Conservation (phyloP, 2,888 invertebrate species). For the Auanema sp. region DNA sequence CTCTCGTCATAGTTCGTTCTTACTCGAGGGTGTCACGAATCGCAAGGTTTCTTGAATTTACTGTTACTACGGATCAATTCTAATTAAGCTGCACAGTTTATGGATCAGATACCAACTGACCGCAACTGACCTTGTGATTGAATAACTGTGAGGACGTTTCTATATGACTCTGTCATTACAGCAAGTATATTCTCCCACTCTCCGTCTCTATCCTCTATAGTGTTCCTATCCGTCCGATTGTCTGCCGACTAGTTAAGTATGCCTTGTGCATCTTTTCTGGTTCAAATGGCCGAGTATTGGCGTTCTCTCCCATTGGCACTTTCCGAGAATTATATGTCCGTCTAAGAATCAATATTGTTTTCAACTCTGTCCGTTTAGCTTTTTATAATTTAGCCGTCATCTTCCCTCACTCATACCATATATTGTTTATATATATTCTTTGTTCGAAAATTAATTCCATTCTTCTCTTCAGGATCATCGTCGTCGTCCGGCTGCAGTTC, state of each 20-base stretch:
- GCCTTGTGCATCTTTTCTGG: conserved; percentile 7
- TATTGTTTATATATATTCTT: not conserved
- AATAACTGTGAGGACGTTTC: too few relatives aligned
- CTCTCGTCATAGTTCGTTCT: too few relatives aligned
- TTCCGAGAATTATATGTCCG: too few relatives aligned
- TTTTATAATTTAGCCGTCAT: not conserved
- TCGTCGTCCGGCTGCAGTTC: conserved; percentile 26
- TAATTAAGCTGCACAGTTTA: too few relatives aligned
- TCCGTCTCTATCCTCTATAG: conserved; percentile 4
- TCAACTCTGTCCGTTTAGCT: conserved; percentile 1
- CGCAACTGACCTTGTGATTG: too few relatives aligned
- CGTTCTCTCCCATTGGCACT: not conserved
- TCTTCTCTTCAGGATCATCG: conserved; percentile 15
- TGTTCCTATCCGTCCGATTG: not conserved
- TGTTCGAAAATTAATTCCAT: conserved; percentile 1
- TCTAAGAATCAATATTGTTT: not conserved
- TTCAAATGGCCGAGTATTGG: conserved; percentile 5
- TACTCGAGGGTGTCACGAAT: too few relatives aligned
- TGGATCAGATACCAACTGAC: too few relatives aligned
- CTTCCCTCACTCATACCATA: not conserved
- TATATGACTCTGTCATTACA: not conserved
- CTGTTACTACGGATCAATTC: too few relatives aligned
- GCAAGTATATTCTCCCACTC: not conserved
- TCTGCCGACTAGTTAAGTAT: not conserved
- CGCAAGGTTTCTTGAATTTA: too few relatives aligned